Conservation (phyloP, 2,113 vertebrate genomes). For the Trogon surrucura region DNA sequence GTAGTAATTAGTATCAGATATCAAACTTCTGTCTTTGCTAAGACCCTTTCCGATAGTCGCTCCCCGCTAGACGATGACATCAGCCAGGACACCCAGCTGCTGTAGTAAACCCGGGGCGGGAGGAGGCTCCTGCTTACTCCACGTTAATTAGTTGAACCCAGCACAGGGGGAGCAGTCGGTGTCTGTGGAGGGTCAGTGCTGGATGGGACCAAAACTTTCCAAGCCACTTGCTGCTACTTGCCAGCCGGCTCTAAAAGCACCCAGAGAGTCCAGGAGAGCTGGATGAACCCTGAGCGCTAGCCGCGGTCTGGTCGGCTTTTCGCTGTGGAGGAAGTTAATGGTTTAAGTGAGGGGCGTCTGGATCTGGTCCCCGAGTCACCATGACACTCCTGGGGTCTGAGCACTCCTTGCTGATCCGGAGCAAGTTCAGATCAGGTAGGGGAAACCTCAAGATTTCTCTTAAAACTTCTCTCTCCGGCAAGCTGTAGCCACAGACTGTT, state of each 20-base stretch:
- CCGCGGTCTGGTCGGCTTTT: constrained; percentile 48
- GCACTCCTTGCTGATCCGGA: constrained; percentile 97
- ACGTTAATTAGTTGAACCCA: constrained; percentile 79
- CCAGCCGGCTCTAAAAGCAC: constrained; percentile 44
- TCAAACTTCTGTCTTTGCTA: constrained; percentile 78
- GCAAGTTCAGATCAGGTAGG: constrained; percentile 99
- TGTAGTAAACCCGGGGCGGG: constrained; percentile 66
- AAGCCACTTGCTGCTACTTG: constrained; percentile 65
- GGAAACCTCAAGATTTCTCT: constrained; percentile 65
- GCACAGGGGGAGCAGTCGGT: constrained; percentile 81
- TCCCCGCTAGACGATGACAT: constrained; percentile 80
- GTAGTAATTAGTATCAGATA: constrained; percentile 83
- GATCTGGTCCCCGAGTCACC: constrained; percentile 83
- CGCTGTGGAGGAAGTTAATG: constrained; percentile 75
- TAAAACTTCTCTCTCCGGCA: constrained; percentile 63
- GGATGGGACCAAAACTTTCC: constrained; percentile 84
- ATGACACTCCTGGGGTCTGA: constrained; percentile 99
- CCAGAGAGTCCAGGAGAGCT: constrained; percentile 51
- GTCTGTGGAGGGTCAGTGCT: constrained; percentile 80
- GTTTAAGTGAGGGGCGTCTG: constrained; percentile 74
- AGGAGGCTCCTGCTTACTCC: constrained; percentile 80
- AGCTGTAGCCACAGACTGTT: constrained; percentile 19
- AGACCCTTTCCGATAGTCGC: constrained; percentile 75
- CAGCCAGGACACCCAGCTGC: constrained; percentile 78
- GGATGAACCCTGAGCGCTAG: constrained; percentile 69